Evolutionary conservation across 2,888 invertebrate species (phyloP).

Genomic region (Trissolcus brochymenae): DNA sequence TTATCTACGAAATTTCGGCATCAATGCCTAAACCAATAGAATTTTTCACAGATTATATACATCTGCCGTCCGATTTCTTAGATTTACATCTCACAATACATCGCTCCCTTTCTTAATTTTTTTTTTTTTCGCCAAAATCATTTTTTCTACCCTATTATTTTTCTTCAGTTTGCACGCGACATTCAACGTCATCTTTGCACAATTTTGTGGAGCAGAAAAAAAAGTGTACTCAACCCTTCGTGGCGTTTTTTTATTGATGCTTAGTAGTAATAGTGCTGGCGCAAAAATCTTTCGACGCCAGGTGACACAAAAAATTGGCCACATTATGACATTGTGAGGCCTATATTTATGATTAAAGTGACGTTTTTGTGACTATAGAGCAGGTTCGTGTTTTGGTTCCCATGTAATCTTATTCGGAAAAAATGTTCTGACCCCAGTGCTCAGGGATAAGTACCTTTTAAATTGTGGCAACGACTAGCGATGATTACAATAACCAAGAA

Average conservation of each 20-base stretch:
- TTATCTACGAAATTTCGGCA: constrained; percentile 48
- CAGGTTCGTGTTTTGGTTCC: constrained; percentile 31
- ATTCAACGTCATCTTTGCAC: neutral
- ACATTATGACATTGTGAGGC: constrained; percentile 14
- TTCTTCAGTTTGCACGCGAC: neutral
- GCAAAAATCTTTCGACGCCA: constrained; percentile 16
- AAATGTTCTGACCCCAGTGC: constrained; percentile 13
- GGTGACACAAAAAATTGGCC: constrained; percentile 27
- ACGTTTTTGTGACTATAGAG: constrained; percentile 30
- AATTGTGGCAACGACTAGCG: neutral
- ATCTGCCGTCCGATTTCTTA: constrained; percentile 40
- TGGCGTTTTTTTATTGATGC: constrained; percentile 6
- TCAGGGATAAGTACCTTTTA: neutral
- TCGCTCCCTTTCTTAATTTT: too few relatives aligned
- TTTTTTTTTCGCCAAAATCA: constrained; percentile 13
- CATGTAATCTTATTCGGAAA: constrained; percentile 17
- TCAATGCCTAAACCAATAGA: constrained; percentile 29
- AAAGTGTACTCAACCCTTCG: constrained; percentile 1
- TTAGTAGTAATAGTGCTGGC: constrained; percentile 4
- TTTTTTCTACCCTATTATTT: constrained; percentile 2
- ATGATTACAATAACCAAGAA: constrained; percentile 1
- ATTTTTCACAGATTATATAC: constrained; percentile 33
- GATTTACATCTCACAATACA: constrained; percentile 21
- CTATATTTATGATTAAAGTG: constrained; percentile 36
- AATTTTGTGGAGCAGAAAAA: neutral